These are phyloP conservation scores for Heliothis peltigera DNA, from an alignment of 2,888 invertebrate genomes.

Conservation along the genomic window DNA sequence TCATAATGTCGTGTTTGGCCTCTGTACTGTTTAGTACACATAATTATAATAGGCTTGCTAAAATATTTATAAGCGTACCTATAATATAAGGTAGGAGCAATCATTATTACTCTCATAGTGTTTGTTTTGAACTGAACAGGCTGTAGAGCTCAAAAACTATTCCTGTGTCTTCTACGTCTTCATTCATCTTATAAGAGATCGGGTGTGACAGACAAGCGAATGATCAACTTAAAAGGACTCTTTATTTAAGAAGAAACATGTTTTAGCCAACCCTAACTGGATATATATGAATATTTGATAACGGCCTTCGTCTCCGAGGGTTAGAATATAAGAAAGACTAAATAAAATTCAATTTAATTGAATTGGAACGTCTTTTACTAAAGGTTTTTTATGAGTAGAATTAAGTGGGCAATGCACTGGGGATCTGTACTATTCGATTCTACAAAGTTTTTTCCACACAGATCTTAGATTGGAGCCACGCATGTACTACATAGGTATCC, in stretches of 20 bases:
- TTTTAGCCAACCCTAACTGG: conserved; percentile 1
- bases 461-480: conserved; percentile 34
- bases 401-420: conserved; percentile 32
- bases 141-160: too few species aligned
- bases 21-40: conserved; percentile 1
- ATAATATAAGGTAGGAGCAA: too few species aligned
- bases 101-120: too few species aligned
- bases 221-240: conserved; percentile 24
- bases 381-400: conserved; percentile 23
- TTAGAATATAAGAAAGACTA: conserved; percentile 8
- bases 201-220: conserved; percentile 25
- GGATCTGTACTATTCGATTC: conserved; percentile 12
- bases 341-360: conserved; percentile 21
- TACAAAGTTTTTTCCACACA: conserved; percentile 10
- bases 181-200: conserved; percentile 32
- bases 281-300: conserved; percentile 19
- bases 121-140: too few species aligned
- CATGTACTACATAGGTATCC: conserved; percentile 34
- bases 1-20: conserved; percentile 9
- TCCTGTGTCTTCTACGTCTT: too few species aligned
- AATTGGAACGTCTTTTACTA: conserved; percentile 26
- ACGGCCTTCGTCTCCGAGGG: conserved; percentile 2
- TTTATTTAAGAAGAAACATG: conserved; percentile 8
- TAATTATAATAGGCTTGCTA: conserved; percentile 6
- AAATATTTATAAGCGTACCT: background rate